phyloP scores from a whole-genome alignment of 2,113 vertebrate species.

The Sigmodon hispidus region DNA sequence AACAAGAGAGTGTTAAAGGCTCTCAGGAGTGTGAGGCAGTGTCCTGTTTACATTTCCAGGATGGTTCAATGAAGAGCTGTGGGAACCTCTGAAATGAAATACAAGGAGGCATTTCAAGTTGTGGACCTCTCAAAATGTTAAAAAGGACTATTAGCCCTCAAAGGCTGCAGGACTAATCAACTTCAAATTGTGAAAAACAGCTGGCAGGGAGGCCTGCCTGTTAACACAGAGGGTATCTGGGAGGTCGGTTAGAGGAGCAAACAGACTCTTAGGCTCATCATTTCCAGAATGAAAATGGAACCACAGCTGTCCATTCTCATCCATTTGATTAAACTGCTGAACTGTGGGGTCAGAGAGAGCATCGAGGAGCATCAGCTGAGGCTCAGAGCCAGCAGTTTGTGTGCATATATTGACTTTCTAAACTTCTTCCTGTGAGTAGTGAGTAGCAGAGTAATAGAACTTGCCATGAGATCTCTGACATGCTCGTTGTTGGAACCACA shows the following conservation, averaged over 20 bases:
- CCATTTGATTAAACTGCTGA: conserved; percentile 67
- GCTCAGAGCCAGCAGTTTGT: background rate
- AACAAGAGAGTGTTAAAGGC: conserved; percentile 40
- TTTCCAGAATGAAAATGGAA: conserved; percentile 64
- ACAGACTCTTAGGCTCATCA: conserved; percentile 52
- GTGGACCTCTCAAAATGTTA: conserved; percentile 48
- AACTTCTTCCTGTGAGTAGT: conserved; percentile 22
- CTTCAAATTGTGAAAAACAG: conserved; percentile 62
- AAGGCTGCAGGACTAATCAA: conserved; percentile 46
- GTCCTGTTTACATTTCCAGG: conserved; percentile 69
- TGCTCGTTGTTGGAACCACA: conserved; percentile 49
- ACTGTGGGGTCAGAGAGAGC: conserved; percentile 4
- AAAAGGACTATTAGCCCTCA: conserved; percentile 46
- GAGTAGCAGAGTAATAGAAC: conserved; percentile 47
- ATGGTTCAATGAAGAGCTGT: conserved; percentile 56
- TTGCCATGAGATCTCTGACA: conserved; percentile 52
- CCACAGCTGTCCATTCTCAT: conserved; percentile 60
- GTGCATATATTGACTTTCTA: background rate
- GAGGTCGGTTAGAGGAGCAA: conserved; percentile 30
- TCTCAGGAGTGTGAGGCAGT: conserved; percentile 24
- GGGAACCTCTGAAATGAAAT: conserved; percentile 47
- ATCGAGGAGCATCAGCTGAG: background rate
- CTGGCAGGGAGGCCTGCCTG: conserved; percentile 47
- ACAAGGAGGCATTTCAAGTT: background rate
- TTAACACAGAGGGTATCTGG: conserved; percentile 22